Evolutionary conservation across 92 coral and sea anemone species (phyloP).

Genomic region (Porites cylindrica): DNA sequence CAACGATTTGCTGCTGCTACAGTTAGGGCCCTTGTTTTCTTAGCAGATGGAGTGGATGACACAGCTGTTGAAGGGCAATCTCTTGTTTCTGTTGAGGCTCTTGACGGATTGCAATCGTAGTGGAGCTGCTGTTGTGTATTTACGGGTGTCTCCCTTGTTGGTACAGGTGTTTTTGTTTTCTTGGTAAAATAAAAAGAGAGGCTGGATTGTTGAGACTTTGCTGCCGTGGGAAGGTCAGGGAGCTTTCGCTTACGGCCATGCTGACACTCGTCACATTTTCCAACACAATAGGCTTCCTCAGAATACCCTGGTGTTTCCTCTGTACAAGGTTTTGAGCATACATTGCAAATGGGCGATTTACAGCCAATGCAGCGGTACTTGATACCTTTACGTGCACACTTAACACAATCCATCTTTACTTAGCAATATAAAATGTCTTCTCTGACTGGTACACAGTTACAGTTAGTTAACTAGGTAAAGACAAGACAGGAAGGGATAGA

Average conservation of each 20-base stretch:
- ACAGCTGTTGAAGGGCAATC: neutral
- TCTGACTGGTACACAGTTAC: neutral
- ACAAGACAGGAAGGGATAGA: no score
- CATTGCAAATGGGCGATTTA: constrained; percentile 61
- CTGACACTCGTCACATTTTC: constrained; percentile 71
- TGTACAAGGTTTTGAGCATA: constrained; percentile 18
- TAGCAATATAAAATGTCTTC: no score
- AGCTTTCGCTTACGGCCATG: constrained; percentile 48
- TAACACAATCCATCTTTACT: constrained; percentile 50
- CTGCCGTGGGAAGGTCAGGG: constrained; percentile 40
- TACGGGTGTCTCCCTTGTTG: neutral
- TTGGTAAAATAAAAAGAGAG: constrained; percentile 48
- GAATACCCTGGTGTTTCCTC: constrained; percentile 67
- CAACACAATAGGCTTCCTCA: constrained; percentile 50
- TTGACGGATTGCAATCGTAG: no score
- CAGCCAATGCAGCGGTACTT: constrained; percentile 62
- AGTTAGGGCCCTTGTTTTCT: constrained; percentile 28
- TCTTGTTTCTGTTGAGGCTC: neutral
- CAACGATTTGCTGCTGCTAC: constrained; percentile 63
- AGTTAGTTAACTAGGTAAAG: no score
- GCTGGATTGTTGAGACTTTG: constrained; percentile 52
- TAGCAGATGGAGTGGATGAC: constrained; percentile 36
- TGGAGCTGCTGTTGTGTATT: neutral
- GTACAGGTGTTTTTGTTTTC: constrained; percentile 32
- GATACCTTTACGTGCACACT: constrained; percentile 52